Percentiles rank a stretch among this genome's conserved stretches.
phyloP scores from a whole-genome alignment of 2,888 invertebrate genomes.

The Cactoblastis cactorum region DNA sequence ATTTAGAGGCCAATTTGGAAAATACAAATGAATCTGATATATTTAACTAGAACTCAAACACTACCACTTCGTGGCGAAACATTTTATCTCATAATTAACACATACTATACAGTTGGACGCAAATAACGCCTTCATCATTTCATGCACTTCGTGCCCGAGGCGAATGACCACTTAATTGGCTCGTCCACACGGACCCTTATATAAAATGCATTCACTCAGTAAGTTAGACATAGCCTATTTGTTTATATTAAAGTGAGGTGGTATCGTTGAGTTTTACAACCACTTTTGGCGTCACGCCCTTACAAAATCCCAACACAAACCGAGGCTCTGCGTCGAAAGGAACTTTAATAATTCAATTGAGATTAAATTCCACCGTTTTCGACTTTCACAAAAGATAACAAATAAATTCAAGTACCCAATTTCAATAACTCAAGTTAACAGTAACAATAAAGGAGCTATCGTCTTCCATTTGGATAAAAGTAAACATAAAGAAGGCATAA shows the following conservation, averaged over 20 bases:
- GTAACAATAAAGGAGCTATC: slow-evolving; percentile 45
- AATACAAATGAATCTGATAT: background rate
- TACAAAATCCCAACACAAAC: slow-evolving; percentile 50
- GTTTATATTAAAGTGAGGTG: slow-evolving; percentile 58
- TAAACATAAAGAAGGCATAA: slow-evolving; percentile 46
- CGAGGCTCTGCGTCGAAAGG: slow-evolving; percentile 42
- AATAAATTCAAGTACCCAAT: slow-evolving; percentile 17
- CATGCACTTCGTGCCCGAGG: slow-evolving; percentile 9
- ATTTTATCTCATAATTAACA: background rate
- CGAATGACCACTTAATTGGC: background rate
- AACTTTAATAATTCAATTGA: slow-evolving; percentile 26
- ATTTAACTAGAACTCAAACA: background rate
- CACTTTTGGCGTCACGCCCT: slow-evolving; percentile 49
- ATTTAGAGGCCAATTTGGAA: background rate
- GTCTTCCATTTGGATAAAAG: slow-evolving; percentile 55
- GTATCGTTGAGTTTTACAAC: slow-evolving; percentile 77
- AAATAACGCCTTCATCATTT: slow-evolving; percentile 2
- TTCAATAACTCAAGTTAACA: slow-evolving; percentile 32
- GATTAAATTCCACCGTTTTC: slow-evolving; percentile 8
- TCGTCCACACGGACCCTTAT: slow-evolving; percentile 34
- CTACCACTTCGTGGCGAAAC: background rate
- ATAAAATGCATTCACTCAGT: slow-evolving; percentile 78
- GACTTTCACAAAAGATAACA: slow-evolving; percentile 17
- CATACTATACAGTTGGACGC: slow-evolving; percentile 1
- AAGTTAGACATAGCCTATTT: slow-evolving; percentile 74